Percentiles rank a stretch among this genome's conserved stretches.
phyloP scores from a whole-genome alignment of 2,797 vertebrate genomes.

The Cichlasoma orientale region DNA sequence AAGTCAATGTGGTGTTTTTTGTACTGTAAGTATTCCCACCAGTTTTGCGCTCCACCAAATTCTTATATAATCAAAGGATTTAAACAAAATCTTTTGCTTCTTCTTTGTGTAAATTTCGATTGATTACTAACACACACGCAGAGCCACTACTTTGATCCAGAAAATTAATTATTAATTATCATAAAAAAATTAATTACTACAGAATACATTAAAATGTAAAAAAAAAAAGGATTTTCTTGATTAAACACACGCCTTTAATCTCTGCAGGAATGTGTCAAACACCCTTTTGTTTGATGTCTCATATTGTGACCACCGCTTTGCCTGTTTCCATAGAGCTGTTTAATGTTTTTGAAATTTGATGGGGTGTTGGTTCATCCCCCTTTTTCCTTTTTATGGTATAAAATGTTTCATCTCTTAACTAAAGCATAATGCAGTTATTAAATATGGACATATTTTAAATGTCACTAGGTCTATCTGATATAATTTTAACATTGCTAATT shows the following conservation, averaged over 20 bases:
- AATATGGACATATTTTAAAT: neutral
- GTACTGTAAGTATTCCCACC: neutral
- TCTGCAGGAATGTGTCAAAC: slow-evolving; percentile 6
- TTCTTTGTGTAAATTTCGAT: neutral
- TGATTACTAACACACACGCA: neutral
- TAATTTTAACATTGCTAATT: slow-evolving; percentile 2
- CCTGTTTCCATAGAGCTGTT: neutral
- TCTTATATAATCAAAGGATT: neutral
- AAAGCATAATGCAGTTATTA: neutral
- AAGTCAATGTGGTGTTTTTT: neutral
- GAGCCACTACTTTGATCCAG: neutral
- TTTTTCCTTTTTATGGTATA: accelerated
- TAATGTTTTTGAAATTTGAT: neutral
- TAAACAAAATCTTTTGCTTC: neutral
- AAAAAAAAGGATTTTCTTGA: neutral
- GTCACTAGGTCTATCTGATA: neutral
- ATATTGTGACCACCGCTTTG: neutral
- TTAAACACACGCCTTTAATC: neutral
- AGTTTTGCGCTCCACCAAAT: neutral
- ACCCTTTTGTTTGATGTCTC: slow-evolving; percentile 7
- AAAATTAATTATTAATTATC: neutral
- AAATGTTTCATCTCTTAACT: neutral
- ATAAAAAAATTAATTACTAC: slow-evolving; percentile 21
- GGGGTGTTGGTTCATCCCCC: neutral
- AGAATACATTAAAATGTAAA: neutral